Evolutionary conservation across 2,797 vertebrate genomes (phyloP).

Genomic region (Bovichtus diacanthus): DNA sequence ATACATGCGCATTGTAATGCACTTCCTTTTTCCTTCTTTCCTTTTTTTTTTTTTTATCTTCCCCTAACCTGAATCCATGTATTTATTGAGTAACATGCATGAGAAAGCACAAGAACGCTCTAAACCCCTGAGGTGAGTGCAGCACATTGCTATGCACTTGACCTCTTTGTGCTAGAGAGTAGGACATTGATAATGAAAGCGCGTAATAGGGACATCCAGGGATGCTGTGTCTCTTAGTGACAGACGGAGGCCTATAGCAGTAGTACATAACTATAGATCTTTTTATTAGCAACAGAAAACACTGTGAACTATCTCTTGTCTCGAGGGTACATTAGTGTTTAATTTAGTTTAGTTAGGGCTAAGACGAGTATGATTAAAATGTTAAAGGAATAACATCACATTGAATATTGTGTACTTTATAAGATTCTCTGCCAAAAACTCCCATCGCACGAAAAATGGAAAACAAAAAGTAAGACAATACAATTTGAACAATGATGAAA

Average conservation of each 20-base stretch:
- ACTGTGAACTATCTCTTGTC: not conserved
- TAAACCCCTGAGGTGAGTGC: conserved; percentile 62
- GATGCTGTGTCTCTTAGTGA: conserved; percentile 54
- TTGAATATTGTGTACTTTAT: conserved; percentile 24
- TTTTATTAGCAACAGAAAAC: conserved; percentile 35
- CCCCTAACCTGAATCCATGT: conserved; percentile 78
- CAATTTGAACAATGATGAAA: conserved; percentile 70
- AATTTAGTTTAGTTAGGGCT: not conserved
- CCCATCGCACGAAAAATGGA: conserved; percentile 43
- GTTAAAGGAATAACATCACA: conserved; percentile 9
- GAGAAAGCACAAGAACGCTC: conserved; percentile 75
- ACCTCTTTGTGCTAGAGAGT: conserved; percentile 73
- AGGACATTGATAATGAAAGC: conserved; percentile 78
- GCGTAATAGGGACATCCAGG: conserved; percentile 66
- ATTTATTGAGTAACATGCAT: conserved; percentile 79
- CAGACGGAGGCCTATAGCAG: conserved; percentile 49
- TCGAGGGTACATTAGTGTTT: not conserved
- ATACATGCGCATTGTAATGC: conserved; percentile 70
- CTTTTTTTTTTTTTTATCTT: conserved; percentile 42
- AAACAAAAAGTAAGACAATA: conserved; percentile 64
- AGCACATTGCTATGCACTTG: conserved; percentile 75
- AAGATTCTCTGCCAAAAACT: conserved; percentile 37
- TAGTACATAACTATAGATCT: conserved; percentile 19
- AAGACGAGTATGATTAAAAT: not conserved
- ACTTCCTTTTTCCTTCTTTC: conserved; percentile 56